phyloP scores from a whole-genome alignment of 2,888 invertebrate genomes.

The Latheticus oryzae region DNA sequence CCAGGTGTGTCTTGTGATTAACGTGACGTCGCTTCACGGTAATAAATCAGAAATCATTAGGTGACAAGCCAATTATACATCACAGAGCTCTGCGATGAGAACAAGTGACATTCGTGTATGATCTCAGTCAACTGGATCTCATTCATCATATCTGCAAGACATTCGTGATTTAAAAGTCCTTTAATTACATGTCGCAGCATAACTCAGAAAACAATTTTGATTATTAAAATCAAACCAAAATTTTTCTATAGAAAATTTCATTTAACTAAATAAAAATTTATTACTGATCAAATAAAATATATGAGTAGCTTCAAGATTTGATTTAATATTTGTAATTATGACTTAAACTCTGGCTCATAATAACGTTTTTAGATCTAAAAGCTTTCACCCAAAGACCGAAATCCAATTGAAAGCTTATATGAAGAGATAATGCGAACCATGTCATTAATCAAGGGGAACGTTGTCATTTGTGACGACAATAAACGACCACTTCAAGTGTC shows the following conservation, averaged over 20 bases:
- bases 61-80: conserved; percentile 59
- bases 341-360: no score
- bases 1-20: conserved; percentile 57
- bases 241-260: no score
- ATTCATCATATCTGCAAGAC: conserved; percentile 47
- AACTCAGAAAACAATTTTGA: no score
- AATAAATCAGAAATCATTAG: conserved; percentile 60
- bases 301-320: no score
- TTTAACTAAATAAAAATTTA: no score
- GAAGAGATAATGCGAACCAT: conserved; percentile 47
- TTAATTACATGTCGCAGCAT: conserved; percentile 44
- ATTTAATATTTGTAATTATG: neutral
- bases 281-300: no score
- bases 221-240: no score
- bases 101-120: conserved; percentile 54
- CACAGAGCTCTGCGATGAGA: conserved; percentile 51
- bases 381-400: conserved; percentile 10
- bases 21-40: conserved; percentile 51
- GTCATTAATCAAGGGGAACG: conserved; percentile 53
- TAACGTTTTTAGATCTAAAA: conserved; percentile 9
- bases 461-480: conserved; percentile 51
- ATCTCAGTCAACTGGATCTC: conserved; percentile 51
- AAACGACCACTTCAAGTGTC: conserved; percentile 52
- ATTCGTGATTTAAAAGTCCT: conserved; percentile 32
- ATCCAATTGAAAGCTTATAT: conserved; percentile 36